Evolutionary conservation across 2,888 invertebrate genomes (phyloP), one percentile per base, ranked within the genome.

Genomic region (Biston betularia): DNA sequence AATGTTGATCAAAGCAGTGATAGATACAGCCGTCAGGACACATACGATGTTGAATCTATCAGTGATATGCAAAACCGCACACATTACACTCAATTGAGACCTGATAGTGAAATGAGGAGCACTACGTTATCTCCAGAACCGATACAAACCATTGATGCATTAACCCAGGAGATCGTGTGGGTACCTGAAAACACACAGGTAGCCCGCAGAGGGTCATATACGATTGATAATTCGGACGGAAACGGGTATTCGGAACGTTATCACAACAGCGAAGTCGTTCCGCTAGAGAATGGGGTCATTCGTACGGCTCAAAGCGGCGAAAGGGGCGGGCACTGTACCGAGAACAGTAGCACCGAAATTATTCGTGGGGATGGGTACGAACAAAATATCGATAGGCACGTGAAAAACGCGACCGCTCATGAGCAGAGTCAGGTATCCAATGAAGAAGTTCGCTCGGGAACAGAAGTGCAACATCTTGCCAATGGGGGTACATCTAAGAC

Each of bases 151-250:
- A 76, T 71, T 54, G 92, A 93, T 74, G 84, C 82, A 56, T 75
- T 93, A 52, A 85, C 89, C 11, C 90, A 91, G 76, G 93, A 93
- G 60, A 85, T 93, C 33, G 88, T 93, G 45, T 93, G 92, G 92
- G 79, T 93, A 15, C 92, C 92, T 0, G 92, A 93, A 69, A 84
- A 88, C 35, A 68, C 63, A 1, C 63, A 71, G 58, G 35, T 56
- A 68, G 77, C 84, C 33, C 91, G 93, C 33, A 88, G 93, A 12
- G 92, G 90, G 11, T 93, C 93, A 1, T 93, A 93, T 71, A 93
- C 93, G 0, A 92, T 93, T 53, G 93, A 93, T 53, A 92, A 83
- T 61, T 74, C 83, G 7, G 88, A 89, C 48, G 89, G 80, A 8
- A 82, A 82, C 40, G 82, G 84, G 49, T 89, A 85, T 68, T 76